phyloP scores from a whole-genome alignment of 1,140 invertebrate species.

The Arctopsyche grandis region DNA sequence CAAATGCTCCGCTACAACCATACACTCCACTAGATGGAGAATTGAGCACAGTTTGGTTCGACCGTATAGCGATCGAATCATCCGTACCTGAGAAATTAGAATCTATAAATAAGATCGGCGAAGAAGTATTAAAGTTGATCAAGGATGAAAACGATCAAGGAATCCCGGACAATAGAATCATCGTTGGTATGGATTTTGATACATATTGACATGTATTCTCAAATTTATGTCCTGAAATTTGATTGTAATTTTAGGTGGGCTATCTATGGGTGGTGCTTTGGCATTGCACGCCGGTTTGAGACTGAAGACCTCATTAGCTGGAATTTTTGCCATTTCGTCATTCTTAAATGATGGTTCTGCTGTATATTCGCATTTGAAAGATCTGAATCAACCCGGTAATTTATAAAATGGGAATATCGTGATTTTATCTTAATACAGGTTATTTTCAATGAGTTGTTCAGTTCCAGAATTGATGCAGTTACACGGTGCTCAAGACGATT shows the following conservation, averaged over 20 bases:
- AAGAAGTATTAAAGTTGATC: slow-evolving; percentile 69
- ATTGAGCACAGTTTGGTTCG: slow-evolving; percentile 78
- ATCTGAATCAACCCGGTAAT: slow-evolving; percentile 34
- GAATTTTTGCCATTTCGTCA: slow-evolving; percentile 76
- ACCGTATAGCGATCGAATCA: slow-evolving; percentile 69
- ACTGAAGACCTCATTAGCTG: slow-evolving; percentile 71
- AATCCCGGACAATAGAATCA: slow-evolving; percentile 72
- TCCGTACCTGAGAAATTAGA: slow-evolving; percentile 70
- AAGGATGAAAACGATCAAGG: slow-evolving; percentile 71
- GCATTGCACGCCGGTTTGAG: slow-evolving; percentile 74
- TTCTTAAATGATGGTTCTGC: slow-evolving; percentile 76
- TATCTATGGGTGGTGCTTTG: slow-evolving; percentile 81
- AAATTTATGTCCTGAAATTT: no score
- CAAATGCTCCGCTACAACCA: slow-evolving; percentile 74
- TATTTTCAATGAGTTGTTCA: slow-evolving; percentile 21
- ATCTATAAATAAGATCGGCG: slow-evolving; percentile 69
- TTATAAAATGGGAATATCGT: background rate
- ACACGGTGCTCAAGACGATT: slow-evolving; percentile 46
- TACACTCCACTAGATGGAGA: slow-evolving; percentile 73
- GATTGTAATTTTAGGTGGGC: slow-evolving; percentile 67
- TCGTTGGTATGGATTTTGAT: slow-evolving; percentile 66
- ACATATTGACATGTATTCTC: background rate
- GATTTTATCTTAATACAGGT: background rate
- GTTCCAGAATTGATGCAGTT: slow-evolving; percentile 51
- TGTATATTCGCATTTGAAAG: slow-evolving; percentile 67